Percentiles rank a stretch among this genome's conserved stretches.
Evolutionary conservation across 2,888 invertebrate genomes (phyloP).

Genomic region (Yponomeuta plumbellus): DNA sequence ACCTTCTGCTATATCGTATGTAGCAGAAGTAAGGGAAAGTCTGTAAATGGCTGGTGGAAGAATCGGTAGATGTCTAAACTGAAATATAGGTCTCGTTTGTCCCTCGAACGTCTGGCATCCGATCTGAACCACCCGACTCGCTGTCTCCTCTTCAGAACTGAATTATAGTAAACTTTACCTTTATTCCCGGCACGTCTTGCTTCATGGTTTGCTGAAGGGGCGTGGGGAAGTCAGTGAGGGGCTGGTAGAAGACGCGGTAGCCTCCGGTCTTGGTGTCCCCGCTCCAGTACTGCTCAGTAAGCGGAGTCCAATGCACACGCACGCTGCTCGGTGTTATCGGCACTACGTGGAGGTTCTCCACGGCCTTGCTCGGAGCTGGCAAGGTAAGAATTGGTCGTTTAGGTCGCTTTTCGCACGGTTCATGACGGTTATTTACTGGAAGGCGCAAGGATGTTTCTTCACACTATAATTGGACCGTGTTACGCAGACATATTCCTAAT

Average conservation of each 20-base stretch:
- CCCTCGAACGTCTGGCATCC: no score
- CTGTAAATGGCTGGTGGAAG: conserved; percentile 91
- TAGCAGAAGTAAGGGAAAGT: conserved; percentile 90
- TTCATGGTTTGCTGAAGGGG: conserved; percentile 89
- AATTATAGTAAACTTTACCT: conserved; percentile 57
- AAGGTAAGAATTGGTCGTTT: neutral
- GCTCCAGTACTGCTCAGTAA: conserved; percentile 89
- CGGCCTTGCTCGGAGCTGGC: conserved; percentile 89
- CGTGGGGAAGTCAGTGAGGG: conserved; percentile 91
- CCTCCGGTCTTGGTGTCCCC: conserved; percentile 92
- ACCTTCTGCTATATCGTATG: conserved; percentile 90
- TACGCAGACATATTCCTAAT: no score
- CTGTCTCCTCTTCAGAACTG: neutral
- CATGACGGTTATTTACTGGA: no score
- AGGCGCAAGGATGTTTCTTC: no score
- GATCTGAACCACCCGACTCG: no score
- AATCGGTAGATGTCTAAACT: conserved; percentile 87
- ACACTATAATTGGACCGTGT: no score
- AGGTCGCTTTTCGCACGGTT: no score
- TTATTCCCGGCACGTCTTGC: conserved; percentile 88
- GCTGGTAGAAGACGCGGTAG: conserved; percentile 92
- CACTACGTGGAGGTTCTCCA: conserved; percentile 88
- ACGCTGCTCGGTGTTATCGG: conserved; percentile 97
- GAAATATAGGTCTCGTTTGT: no score
- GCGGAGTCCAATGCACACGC: conserved; percentile 91